phyloP scores from a whole-genome alignment of 2,113 vertebrate genomes.

The Anser cygnoides region DNA sequence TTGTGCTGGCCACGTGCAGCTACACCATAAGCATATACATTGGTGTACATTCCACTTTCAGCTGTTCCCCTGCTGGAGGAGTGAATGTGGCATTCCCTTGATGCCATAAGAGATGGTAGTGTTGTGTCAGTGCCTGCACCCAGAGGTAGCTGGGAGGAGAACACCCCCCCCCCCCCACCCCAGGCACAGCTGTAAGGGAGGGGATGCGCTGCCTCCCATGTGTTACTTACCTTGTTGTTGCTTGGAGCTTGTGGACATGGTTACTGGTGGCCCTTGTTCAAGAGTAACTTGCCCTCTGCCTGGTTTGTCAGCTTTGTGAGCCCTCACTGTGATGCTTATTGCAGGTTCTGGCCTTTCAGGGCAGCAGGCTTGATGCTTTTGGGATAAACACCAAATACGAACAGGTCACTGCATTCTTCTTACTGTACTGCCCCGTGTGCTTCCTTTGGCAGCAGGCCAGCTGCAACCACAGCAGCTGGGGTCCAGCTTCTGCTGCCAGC shows the following conservation, averaged over 20 bases:
- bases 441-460: background rate
- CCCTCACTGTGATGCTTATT: background rate
- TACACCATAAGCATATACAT: rapidly evolving
- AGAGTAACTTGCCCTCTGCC: background rate
- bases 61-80: background rate
- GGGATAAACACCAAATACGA: background rate
- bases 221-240: background rate
- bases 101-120: background rate
- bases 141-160: rapidly evolving
- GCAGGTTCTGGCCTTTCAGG: background rate
- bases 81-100: background rate
- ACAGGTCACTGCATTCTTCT: background rate
- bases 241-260: background rate
- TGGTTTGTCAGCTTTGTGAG: background rate
- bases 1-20: rapidly evolving
- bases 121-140: background rate
- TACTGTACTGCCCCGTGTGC: background rate
- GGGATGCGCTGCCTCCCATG: rapidly evolving
- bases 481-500: background rate
- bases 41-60: background rate
- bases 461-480: background rate
- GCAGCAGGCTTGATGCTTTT: background rate
- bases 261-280: background rate
- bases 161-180: too few relatives aligned
- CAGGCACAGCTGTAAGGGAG: rapidly evolving